Evolutionary conservation across 2,888 invertebrate genomes (phyloP).

Genomic region (Cecidostiba fungosa): DNA sequence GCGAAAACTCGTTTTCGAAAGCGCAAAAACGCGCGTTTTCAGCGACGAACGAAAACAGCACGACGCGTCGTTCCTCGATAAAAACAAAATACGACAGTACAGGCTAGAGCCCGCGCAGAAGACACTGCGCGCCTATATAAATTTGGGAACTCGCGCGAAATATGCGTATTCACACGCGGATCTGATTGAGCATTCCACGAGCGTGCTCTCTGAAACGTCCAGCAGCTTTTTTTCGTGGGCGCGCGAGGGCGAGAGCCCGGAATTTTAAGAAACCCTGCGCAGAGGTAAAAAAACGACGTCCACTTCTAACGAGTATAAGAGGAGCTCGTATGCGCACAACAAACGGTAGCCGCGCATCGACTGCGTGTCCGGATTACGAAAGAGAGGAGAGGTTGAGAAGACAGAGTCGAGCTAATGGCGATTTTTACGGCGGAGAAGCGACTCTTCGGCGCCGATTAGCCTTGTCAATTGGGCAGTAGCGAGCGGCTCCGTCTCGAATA

Average conservation of each 20-base stretch:
- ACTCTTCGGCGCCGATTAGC: conserved; percentile 11
- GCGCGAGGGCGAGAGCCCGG: conserved; percentile 32
- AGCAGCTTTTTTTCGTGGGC: neutral
- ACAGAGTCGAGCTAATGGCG: conserved; percentile 5
- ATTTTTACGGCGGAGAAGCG: conserved; percentile 27
- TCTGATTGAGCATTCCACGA: conserved; percentile 46
- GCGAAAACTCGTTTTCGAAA: neutral
- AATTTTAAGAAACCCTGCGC: conserved; percentile 31
- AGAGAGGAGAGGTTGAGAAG: too few species aligned
- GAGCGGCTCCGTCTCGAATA: neutral
- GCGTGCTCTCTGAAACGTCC: conserved; percentile 61
- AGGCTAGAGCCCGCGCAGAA: neutral
- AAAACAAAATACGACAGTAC: neutral
- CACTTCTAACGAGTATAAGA: conserved; percentile 49
- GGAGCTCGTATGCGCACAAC: conserved; percentile 18
- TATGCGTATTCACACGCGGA: conserved; percentile 65
- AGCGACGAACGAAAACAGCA: neutral
- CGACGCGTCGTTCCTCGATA: neutral
- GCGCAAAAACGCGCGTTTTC: neutral
- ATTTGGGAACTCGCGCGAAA: conserved; percentile 66
- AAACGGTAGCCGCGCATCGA: conserved; percentile 58
- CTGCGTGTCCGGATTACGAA: conserved; percentile 49
- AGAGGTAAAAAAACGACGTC: conserved; percentile 9
- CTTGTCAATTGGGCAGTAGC: neutral
- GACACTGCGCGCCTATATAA: conserved; percentile 54